These are phyloP conservation scores for Pheosia tremula DNA, from an alignment of 2,888 invertebrate genomes.

Conservation along the genomic window DNA sequence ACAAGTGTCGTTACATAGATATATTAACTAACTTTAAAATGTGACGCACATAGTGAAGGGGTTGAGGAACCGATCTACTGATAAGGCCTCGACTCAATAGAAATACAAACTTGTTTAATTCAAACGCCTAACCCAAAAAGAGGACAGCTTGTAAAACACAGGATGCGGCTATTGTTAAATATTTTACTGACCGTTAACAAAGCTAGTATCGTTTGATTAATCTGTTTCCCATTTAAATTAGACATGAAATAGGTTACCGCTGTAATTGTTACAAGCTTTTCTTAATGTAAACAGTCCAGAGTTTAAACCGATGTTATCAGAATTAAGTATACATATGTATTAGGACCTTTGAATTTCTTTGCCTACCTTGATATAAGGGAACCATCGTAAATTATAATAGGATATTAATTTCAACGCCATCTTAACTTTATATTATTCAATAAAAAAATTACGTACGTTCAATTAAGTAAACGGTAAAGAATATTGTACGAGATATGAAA, in stretches of 20 bases:
- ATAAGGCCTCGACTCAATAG: constrained; percentile 70
- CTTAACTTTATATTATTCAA: not conserved
- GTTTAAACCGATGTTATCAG: constrained; percentile 35
- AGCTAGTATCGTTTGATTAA: constrained; percentile 78
- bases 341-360: constrained; percentile 20
- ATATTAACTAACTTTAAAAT: constrained; percentile 62
- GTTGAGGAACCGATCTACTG: constrained; percentile 75
- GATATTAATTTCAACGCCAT: not conserved
- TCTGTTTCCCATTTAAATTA: constrained; percentile 76
- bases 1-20: constrained; percentile 51
- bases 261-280: constrained; percentile 68
- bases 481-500: no score
- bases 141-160: constrained; percentile 71
- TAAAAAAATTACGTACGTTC: not conserved
- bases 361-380: constrained; percentile 10
- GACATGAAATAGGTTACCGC: constrained; percentile 69
- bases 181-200: constrained; percentile 71
- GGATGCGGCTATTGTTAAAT: constrained; percentile 74
- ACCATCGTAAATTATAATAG: not conserved
- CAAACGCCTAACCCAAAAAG: constrained; percentile 67
- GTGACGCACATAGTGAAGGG: constrained; percentile 73
- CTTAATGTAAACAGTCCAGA: constrained; percentile 62
- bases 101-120: constrained; percentile 78
- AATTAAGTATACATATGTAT: constrained; percentile 15
- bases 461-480: no score